Conservation (phyloP, 1,140 invertebrate genomes). For the Eriosoma lanigerum region DNA sequence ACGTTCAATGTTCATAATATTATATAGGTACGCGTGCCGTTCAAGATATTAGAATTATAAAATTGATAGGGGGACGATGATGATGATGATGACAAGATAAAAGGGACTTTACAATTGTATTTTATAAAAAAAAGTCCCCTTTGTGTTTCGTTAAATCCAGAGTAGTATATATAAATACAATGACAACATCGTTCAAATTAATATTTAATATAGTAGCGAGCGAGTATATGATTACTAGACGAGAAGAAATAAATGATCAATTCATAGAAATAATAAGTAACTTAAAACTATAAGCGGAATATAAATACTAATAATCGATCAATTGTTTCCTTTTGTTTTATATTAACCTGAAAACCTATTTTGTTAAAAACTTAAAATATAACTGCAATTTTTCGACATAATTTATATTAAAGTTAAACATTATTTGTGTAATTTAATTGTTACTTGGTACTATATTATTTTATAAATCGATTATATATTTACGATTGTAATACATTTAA, state of each 20-base stretch:
- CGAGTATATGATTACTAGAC: not conserved
- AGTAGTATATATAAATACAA: constrained; percentile 8
- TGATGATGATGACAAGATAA: constrained; percentile 47
- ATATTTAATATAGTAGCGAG: constrained; percentile 12
- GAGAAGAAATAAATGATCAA: too few relatives aligned
- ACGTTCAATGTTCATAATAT: constrained; percentile 32
- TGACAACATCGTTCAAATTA: constrained; percentile 37
- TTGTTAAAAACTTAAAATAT: too few relatives aligned
- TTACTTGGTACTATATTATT: too few relatives aligned
- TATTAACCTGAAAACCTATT: too few relatives aligned
- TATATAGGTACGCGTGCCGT: constrained; percentile 35
- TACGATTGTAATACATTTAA: not conserved
- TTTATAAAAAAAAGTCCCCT: constrained; percentile 31
- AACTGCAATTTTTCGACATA: too few relatives aligned
- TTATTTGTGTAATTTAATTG: too few relatives aligned
- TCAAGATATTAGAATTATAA: constrained; percentile 35
- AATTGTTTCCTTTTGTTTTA: too few relatives aligned
- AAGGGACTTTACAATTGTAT: constrained; percentile 45
- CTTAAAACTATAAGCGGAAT: too few relatives aligned
- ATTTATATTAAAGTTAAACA: too few relatives aligned
- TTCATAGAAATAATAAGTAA: too few relatives aligned
- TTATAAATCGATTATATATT: too few relatives aligned
- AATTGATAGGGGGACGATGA: constrained; percentile 35
- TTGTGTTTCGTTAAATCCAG: constrained; percentile 1
- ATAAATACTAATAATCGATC: too few relatives aligned